Conservation (phyloP, 2,888 invertebrate genomes). For the Synergus umbraculus region DNA sequence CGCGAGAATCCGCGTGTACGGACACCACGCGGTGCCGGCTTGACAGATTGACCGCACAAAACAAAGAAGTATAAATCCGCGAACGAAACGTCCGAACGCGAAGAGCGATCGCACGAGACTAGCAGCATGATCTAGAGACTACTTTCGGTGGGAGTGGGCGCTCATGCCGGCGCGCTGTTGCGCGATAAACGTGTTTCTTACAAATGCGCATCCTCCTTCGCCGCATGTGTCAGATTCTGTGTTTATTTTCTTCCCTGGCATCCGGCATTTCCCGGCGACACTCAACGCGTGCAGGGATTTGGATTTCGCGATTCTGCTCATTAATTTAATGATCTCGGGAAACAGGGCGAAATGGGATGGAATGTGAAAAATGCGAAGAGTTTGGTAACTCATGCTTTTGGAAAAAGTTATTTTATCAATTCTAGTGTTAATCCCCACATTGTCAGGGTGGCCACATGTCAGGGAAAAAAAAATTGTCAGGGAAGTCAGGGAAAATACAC, state of each 20-base stretch:
- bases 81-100: slow-evolving; percentile 6
- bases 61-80: background rate
- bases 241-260: slow-evolving; percentile 35
- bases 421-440: too few species aligned
- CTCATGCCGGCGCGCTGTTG: slow-evolving; percentile 21
- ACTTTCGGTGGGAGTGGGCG: slow-evolving; percentile 1
- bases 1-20: slow-evolving; percentile 24
- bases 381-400: background rate
- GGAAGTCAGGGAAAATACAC: too few species aligned
- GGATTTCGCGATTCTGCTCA: background rate
- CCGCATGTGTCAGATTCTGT: slow-evolving; percentile 32
- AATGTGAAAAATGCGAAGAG: background rate
- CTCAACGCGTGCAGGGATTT: slow-evolving; percentile 19
- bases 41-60: background rate
- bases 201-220: slow-evolving; percentile 10
- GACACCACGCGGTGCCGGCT: slow-evolving; percentile 38
- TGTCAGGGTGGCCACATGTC: too few species aligned
- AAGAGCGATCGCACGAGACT: slow-evolving; percentile 40
- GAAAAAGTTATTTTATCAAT: background rate
- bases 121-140: background rate
- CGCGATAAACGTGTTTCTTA: slow-evolving; percentile 11
- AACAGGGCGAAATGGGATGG: background rate
- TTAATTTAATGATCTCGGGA: slow-evolving; percentile 2
- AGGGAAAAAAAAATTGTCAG: too few species aligned
- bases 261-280: slow-evolving; percentile 29